A percentile compares a stretch with the other conserved stretches of the same genome.
phyloP scores from a whole-genome alignment of 2,113 vertebrate species.

The Cavia aperea region DNA sequence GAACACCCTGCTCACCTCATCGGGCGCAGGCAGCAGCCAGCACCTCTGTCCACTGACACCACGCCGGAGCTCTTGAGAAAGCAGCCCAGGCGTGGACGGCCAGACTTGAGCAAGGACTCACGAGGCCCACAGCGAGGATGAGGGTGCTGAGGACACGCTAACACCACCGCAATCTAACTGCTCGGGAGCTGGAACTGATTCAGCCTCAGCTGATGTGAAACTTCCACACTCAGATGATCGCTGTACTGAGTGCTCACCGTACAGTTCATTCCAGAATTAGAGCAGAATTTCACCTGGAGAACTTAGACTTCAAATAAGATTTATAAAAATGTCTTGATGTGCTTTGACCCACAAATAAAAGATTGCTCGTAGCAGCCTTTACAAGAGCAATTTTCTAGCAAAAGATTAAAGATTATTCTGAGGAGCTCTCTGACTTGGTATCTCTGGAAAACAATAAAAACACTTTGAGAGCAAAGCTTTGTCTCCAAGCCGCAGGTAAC shows the following conservation, averaged over 20 bases:
- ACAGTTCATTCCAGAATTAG: background rate
- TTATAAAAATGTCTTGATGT: background rate
- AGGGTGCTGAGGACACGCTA: background rate
- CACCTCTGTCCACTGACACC: background rate
- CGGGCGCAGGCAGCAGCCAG: background rate
- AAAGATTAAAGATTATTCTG: background rate
- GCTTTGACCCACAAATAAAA: background rate
- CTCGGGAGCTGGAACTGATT: background rate
- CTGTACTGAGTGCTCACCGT: background rate
- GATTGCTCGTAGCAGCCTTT: background rate
- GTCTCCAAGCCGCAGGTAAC: background rate
- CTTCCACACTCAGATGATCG: background rate
- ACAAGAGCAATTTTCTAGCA: background rate
- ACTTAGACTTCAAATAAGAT: background rate
- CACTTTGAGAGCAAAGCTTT: background rate
- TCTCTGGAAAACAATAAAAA: background rate
- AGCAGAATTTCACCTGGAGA: background rate
- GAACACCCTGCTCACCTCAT: conserved; percentile 10
- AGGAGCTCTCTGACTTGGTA: background rate
- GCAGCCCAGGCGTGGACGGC: background rate
- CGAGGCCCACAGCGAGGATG: background rate
- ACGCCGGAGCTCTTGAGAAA: background rate
- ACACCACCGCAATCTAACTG: background rate
- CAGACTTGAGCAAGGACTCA: background rate
- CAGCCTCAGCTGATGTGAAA: background rate